Evolutionary conservation across 2,888 invertebrate species (phyloP).

Genomic region (Drosophila pseudotalamancana): DNA sequence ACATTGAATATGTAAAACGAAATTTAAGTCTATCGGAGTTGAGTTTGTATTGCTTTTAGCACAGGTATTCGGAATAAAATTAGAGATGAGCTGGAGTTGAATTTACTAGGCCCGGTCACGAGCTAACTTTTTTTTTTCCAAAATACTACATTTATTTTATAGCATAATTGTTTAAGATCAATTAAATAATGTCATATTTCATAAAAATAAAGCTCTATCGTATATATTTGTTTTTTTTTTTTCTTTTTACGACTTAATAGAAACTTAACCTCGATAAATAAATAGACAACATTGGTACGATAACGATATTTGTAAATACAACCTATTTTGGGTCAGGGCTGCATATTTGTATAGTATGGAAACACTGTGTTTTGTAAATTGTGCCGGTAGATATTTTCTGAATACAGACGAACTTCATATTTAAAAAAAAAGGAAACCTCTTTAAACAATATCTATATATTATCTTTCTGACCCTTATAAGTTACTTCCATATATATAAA

Average conservation of each 20-base stretch:
- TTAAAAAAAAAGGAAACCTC: slow-evolving; percentile 2
- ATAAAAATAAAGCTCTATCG: too few species aligned
- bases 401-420: background rate
- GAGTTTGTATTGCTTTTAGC: background rate
- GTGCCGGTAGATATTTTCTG: slow-evolving; percentile 45
- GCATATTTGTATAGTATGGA: slow-evolving; percentile 36
- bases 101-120: background rate
- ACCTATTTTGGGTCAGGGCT: slow-evolving; percentile 24
- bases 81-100: slow-evolving; percentile 28
- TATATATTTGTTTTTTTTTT: background rate
- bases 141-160: background rate
- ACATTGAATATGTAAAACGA: slow-evolving; percentile 83
- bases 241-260: background rate
- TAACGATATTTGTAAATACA: slow-evolving; percentile 32
- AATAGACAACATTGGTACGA: slow-evolving; percentile 1
- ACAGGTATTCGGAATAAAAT: slow-evolving; percentile 7
- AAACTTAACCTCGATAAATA: slow-evolving; percentile 17
- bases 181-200: too few species aligned
- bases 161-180: too few species aligned
- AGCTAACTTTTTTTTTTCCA: background rate
- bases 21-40: slow-evolving; percentile 16
- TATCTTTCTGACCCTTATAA: background rate
- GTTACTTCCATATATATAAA: slow-evolving; percentile 23
- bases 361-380: slow-evolving; percentile 41
- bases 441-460: background rate